phyloP scores from a whole-genome alignment of 1,140 invertebrate genomes.

The Caenorhabditis tropicalis region DNA sequence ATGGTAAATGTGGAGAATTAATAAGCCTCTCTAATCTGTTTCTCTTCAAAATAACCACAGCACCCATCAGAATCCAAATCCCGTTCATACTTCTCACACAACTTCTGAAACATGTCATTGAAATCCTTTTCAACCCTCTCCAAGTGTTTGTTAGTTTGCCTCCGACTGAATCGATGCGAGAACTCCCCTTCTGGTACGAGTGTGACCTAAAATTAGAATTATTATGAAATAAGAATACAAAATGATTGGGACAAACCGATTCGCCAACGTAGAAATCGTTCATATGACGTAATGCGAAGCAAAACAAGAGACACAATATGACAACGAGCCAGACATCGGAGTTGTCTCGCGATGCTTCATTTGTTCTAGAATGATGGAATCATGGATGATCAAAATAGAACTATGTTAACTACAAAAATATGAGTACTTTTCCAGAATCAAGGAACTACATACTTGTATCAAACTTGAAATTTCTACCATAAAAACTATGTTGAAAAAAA shows the following conservation, averaged over 20 bases:
- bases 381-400: neutral
- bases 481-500: no score
- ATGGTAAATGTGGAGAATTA: no score
- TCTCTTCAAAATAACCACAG: constrained; percentile 27
- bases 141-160: constrained; percentile 50
- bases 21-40: neutral
- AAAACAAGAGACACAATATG: constrained; percentile 49
- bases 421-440: no score
- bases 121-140: constrained; percentile 55
- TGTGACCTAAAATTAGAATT: constrained; percentile 47
- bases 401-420: neutral
- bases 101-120: constrained; percentile 54
- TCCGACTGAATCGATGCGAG: constrained; percentile 55
- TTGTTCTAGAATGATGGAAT: neutral
- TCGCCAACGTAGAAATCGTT: constrained; percentile 59
- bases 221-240: neutral
- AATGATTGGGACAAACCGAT: constrained; percentile 44
- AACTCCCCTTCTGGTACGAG: constrained; percentile 56
- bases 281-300: constrained; percentile 55
- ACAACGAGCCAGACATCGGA: constrained; percentile 45
- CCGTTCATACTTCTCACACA: constrained; percentile 26
- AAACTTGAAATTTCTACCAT: no score
- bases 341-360: constrained; percentile 43
- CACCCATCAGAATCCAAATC: constrained; percentile 29
- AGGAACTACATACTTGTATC: no score